Percentiles rank a stretch among this genome's conserved stretches.
Evolutionary conservation across 2,888 invertebrate species (phyloP).

Genomic region (Dasysyrphus albostriatus): DNA sequence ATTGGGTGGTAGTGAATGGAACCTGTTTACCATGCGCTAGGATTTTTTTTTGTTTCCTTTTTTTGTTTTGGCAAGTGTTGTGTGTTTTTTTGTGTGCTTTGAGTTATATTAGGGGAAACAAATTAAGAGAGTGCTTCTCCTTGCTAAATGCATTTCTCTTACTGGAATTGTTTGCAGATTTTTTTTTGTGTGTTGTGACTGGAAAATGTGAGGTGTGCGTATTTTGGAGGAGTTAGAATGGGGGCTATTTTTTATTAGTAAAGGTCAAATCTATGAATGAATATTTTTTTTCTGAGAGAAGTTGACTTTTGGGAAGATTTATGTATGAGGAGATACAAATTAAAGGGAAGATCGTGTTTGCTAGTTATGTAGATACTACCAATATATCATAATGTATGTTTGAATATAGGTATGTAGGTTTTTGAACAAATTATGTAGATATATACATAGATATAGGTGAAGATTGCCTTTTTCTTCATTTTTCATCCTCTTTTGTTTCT

Average conservation of each 20-base stretch:
- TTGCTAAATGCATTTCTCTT: conserved; percentile 45
- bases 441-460: no score
- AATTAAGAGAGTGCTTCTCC: conserved; percentile 53
- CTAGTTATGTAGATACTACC: neutral
- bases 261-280: conserved; percentile 61
- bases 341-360: conserved; percentile 8
- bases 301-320: neutral
- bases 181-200: neutral
- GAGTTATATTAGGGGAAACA: conserved; percentile 10
- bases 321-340: neutral
- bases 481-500: no score
- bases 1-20: conserved; percentile 42
- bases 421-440: no score
- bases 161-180: conserved; percentile 46
- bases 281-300: conserved; percentile 19
- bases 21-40: conserved; percentile 74
- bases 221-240: conserved; percentile 11
- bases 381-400: neutral
- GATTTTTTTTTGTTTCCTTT: conserved; percentile 36
- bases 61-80: conserved; percentile 40
- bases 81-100: conserved; percentile 1
- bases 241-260: neutral
- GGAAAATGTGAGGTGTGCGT: conserved; percentile 27
- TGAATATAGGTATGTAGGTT: no score
- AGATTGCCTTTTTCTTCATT: no score